Percentiles rank a stretch among this genome's conserved stretches.
Evolutionary conservation across 2,888 invertebrate genomes (phyloP).

Genomic region (Noctua fimbriata): DNA sequence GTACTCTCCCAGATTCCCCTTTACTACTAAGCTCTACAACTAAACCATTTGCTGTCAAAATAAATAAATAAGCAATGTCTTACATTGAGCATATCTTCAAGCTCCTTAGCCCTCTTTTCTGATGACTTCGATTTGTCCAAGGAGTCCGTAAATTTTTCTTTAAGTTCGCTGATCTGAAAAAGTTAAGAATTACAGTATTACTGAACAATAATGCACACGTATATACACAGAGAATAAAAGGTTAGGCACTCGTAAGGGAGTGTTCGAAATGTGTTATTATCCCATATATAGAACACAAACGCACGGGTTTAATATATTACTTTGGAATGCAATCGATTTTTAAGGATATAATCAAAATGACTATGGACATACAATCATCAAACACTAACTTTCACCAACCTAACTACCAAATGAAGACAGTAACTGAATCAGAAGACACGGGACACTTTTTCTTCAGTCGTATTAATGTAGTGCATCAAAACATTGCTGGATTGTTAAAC

Average conservation of each 20-base stretch:
- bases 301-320: no score
- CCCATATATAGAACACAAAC: no score
- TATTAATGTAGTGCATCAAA: no score
- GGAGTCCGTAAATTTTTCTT: slow-evolving; percentile 87
- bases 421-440: no score
- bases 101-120: slow-evolving; percentile 90
- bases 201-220: not conserved
- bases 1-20: not conserved
- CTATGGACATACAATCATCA: no score
- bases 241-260: not conserved
- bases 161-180: slow-evolving; percentile 85
- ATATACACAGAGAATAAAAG: not conserved
- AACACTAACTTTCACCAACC: no score
- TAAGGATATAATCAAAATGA: no score
- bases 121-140: slow-evolving; percentile 88
- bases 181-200: not conserved
- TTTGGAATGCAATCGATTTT: no score
- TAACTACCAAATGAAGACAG: no score
- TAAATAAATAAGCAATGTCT: slow-evolving; percentile 59
- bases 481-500: no score
- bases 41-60: not conserved
- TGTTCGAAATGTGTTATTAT: no score
- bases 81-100: slow-evolving; percentile 91
- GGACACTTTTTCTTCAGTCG: no score
- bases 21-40: not conserved